phyloP scores from a whole-genome alignment of 2,113 vertebrate species.

The Podiceps cristatus region DNA sequence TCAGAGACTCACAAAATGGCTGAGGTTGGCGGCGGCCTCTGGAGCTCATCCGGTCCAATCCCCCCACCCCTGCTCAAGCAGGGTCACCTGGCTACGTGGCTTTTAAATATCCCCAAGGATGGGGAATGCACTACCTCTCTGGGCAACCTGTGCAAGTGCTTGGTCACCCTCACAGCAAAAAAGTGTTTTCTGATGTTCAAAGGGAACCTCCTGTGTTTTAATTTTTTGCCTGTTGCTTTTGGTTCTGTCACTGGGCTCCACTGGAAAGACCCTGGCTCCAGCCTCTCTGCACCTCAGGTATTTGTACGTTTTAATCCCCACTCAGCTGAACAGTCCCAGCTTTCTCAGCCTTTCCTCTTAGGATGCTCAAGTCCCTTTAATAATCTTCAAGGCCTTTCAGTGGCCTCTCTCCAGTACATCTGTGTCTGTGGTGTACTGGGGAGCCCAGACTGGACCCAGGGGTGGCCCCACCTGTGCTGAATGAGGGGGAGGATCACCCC shows the following conservation, averaged over 20 bases:
- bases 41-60: background rate
- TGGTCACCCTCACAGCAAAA: background rate
- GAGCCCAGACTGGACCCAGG: background rate
- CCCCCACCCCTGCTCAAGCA: background rate
- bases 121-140: background rate
- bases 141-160: background rate
- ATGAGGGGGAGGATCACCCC: background rate
- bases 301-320: background rate
- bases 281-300: background rate
- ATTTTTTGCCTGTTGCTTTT: background rate
- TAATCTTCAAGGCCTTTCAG: background rate
- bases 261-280: background rate
- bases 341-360: background rate
- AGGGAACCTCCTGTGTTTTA: background rate
- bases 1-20: background rate
- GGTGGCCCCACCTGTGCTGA: background rate
- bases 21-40: background rate
- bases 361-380: background rate
- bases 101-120: background rate
- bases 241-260: background rate
- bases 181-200: background rate
- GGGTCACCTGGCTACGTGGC: background rate
- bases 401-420: background rate
- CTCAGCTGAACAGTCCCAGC: background rate
- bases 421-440: background rate